Evolutionary conservation across 2,113 vertebrate species (phyloP), one percentile per base, ranked within the genome.

Genomic region (Pedetes capensis): DNA sequence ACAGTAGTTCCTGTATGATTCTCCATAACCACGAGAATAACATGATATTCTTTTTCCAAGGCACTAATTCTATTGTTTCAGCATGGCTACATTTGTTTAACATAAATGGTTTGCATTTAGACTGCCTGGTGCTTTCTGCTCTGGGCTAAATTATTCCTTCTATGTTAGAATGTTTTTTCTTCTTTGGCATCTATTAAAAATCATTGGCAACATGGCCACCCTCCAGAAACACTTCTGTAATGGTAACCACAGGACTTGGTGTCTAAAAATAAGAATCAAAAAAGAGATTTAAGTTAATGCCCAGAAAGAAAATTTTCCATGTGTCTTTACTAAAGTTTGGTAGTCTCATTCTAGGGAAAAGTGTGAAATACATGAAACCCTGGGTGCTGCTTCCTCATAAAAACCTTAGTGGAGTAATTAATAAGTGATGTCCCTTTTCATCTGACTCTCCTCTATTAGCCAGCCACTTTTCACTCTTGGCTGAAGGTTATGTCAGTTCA

Each of bases 211-310:
- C 51, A 75, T 91, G 95, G 96, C 81, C 20, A 23, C 23, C 22
- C 82, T 96, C 97, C 94, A 96, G 95, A 96, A 92, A 95, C 95
- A 95, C 94, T 96, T 96, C 88, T 91, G 87, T 85, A 86, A 76
- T 87, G 96, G 85, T 94, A 96, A 72, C 92, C 37, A 14, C 69
- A 94, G 88, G 96, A 79, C 39, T 79, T 47, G 2, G 69, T 1
- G 0, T 94, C 87, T 96, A 95, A 96, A 97, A 97, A 96, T 96
- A 94, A 90, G 63, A 92, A 76, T 84, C 68, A 64, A 95, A 95
- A 96, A 83, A 86, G 82, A 88, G 47, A 88, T 95, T 96, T 96
- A 88, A 94, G 51, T 93, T 96, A 95, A 94, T 95, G 59, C 87
- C 76, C 93, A 81, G 89, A 91, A 94, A 96, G 89, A 94, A 96